These are phyloP conservation scores for Escarpia spicata DNA, from an alignment of 2,888 invertebrate genomes.

Conservation along the genomic window DNA sequence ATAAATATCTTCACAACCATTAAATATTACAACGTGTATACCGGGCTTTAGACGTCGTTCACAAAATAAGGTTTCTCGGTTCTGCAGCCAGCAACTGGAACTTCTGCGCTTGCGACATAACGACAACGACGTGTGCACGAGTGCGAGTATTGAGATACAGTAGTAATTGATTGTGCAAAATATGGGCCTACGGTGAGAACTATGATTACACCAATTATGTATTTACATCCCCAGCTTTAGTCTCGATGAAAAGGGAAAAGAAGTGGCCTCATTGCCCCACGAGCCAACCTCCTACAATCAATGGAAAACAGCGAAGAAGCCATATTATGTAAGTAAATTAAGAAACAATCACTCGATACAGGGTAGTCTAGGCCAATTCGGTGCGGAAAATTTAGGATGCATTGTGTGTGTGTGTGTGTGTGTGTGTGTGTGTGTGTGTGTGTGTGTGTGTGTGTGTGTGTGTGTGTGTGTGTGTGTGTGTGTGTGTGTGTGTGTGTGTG, in stretches of 20 bases:
- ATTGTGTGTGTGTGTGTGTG: no score
- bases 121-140: no score
- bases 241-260: not conserved
- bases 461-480: no score
- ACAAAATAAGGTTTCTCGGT: no score
- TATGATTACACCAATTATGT: not conserved
- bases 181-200: not conserved
- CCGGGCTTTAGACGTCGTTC: no score
- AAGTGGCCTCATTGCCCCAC: not conserved
- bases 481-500: no score
- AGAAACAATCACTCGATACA: not conserved
- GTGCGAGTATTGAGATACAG: not conserved
- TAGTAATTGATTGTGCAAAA: not conserved
- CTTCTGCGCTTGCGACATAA: no score
- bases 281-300: not conserved
- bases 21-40: no score
- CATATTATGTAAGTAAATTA: conserved; percentile 8
- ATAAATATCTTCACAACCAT: no score
- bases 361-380: not conserved
- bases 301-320: conserved; percentile 7
- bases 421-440: no score
- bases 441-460: no score
- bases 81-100: no score
- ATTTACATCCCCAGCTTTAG: not conserved
- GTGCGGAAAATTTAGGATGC: not conserved